These are phyloP conservation scores for Toxostoma redivivum DNA, from an alignment of 2,113 vertebrate species.

Conservation along the genomic window DNA sequence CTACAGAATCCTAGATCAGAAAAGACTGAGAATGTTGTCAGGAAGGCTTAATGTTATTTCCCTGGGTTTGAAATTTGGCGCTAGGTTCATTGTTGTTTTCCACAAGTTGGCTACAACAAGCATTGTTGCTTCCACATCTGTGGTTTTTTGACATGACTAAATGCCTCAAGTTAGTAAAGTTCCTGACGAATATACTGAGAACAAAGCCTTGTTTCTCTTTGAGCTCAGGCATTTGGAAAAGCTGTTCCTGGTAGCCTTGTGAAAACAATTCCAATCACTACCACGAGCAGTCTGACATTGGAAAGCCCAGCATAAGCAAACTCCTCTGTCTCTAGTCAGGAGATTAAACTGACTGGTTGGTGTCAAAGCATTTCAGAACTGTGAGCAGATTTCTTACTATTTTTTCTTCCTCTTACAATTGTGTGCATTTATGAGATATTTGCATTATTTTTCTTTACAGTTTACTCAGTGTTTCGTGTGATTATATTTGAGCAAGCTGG, in stretches of 20 bases:
- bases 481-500: not conserved
- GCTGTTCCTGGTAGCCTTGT: not conserved
- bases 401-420: not conserved
- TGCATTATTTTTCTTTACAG: not conserved
- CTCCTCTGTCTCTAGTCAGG: not conserved
- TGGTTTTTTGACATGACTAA: not conserved
- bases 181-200: not conserved
- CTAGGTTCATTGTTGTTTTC: not conserved
- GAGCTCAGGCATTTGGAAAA: not conserved
- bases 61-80: accelerated
- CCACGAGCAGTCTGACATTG: not conserved
- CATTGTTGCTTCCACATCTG: not conserved
- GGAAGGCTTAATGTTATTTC: not conserved
- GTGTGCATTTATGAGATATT: not conserved
- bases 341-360: not conserved
- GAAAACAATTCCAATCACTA: not conserved
- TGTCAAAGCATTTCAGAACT: not conserved
- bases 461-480: not conserved
- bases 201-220: not conserved
- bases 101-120: not conserved
- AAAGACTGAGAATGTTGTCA: not conserved
- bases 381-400: not conserved
- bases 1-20: not conserved
- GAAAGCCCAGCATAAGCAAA: not conserved
- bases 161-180: not conserved